phyloP scores from a whole-genome alignment of 2,888 invertebrate genomes.

The Junonia oenone region DNA sequence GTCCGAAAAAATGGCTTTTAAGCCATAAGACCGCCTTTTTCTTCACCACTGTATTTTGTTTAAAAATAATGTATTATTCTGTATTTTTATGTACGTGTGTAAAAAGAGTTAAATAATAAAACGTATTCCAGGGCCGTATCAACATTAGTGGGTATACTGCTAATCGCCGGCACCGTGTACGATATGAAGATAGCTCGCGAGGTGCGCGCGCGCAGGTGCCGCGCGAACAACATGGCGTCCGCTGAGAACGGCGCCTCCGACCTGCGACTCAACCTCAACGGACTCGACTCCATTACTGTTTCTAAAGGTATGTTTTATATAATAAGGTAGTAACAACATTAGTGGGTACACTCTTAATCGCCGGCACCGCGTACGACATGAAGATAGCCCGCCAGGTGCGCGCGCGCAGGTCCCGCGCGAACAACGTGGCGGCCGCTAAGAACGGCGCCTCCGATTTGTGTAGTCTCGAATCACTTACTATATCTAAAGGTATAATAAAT shows the following conservation, averaged over 20 bases:
- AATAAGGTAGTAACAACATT: constrained; percentile 50
- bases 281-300: constrained; percentile 56
- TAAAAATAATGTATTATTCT: too few species aligned
- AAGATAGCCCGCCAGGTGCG: constrained; percentile 61
- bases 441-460: constrained; percentile 53
- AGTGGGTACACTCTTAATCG: constrained; percentile 74
- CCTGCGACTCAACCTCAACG: constrained; percentile 67
- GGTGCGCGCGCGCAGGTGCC: constrained; percentile 54
- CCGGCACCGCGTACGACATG: constrained; percentile 86
- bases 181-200: constrained; percentile 79
- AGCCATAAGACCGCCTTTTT: too few species aligned
- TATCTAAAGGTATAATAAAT: constrained; percentile 45
- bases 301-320: constrained; percentile 44
- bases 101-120: too few species aligned
- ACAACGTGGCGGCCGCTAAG: constrained; percentile 57
- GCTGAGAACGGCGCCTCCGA: constrained; percentile 55
- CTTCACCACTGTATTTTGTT: too few species aligned
- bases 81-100: too few species aligned
- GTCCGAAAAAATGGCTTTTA: too few species aligned
- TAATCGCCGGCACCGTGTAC: constrained; percentile 84
- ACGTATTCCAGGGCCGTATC: constrained; percentile 62
- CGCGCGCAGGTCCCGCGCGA: constrained; percentile 52
- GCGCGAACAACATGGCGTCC: constrained; percentile 53
- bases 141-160: constrained; percentile 61
- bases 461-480: constrained; percentile 58